These are phyloP conservation scores for Bombus cullumanus DNA, from an alignment of 1,140 invertebrate genomes.

Conservation along the genomic window DNA sequence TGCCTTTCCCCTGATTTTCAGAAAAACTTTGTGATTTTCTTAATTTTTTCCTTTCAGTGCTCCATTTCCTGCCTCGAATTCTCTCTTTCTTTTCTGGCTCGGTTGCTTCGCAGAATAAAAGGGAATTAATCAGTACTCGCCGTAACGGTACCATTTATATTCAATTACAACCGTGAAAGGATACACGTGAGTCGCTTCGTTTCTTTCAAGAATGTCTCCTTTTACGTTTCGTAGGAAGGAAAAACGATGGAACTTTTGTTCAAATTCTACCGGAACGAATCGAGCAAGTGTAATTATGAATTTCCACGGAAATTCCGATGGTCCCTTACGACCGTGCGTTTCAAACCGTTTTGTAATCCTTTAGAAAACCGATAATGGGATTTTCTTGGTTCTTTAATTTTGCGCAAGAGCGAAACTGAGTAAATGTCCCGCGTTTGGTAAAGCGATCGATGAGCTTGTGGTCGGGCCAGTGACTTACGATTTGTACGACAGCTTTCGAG, in stretches of 20 bases:
- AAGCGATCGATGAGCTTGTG: slow-evolving; percentile 59
- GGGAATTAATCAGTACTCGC: slow-evolving; percentile 32
- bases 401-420: slow-evolving; percentile 28
- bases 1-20: background rate
- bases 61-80: slow-evolving; percentile 15
- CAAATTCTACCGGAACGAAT: background rate
- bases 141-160: slow-evolving; percentile 18
- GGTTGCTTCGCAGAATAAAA: background rate
- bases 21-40: slow-evolving; percentile 33
- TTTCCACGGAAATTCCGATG: background rate
- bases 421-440: slow-evolving; percentile 26
- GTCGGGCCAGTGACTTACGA: slow-evolving; percentile 69
- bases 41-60: slow-evolving; percentile 31
- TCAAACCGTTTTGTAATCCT: background rate
- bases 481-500: slow-evolving; percentile 62
- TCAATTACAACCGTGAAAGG: background rate
- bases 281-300: background rate
- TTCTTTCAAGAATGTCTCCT: slow-evolving; percentile 8
- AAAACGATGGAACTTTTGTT: too few species aligned
- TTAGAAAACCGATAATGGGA: background rate
- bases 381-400: slow-evolving; percentile 32
- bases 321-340: background rate
- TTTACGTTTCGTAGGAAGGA: background rate
- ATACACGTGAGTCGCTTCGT: background rate
- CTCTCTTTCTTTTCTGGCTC: background rate